Evolutionary conservation across 2,113 vertebrate genomes (phyloP).

Genomic region (Xenopus borealis): DNA sequence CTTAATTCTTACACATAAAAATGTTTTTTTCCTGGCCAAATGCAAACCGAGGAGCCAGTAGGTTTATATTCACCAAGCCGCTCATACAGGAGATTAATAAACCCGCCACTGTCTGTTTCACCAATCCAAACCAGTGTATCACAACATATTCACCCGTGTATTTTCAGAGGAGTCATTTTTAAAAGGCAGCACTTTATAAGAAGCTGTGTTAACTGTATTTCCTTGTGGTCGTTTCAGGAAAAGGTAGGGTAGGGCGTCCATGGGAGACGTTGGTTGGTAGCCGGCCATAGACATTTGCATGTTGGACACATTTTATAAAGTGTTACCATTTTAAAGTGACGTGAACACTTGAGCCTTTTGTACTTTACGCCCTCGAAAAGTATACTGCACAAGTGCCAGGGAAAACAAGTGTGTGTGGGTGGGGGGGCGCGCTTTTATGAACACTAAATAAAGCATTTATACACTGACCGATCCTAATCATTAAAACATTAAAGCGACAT

Average conservation of each 20-base stretch:
- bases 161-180: conserved; percentile 65
- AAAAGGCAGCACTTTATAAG: conserved; percentile 70
- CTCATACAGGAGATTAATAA: conserved; percentile 61
- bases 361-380: neutral
- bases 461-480: conserved; percentile 56
- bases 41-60: conserved; percentile 70
- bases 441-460: neutral
- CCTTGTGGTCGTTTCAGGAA: too few species aligned
- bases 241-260: neutral
- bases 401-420: neutral
- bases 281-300: neutral
- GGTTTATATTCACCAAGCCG: conserved; percentile 74
- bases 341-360: neutral
- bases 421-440: too few species aligned
- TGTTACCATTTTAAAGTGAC: conserved; percentile 18
- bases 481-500: conserved; percentile 46
- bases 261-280: neutral
- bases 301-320: neutral
- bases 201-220: neutral
- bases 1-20: conserved; percentile 99
- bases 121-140: conserved; percentile 56
- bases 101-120: neutral
- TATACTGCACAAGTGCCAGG: neutral
- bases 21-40: conserved; percentile 60
- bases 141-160: conserved; percentile 34